A percentile compares a stretch with the other conserved stretches of the same genome.
These are phyloP conservation scores for Palaemon carinicauda DNA, from an alignment of 1,140 invertebrate species.

Conservation along the genomic window DNA sequence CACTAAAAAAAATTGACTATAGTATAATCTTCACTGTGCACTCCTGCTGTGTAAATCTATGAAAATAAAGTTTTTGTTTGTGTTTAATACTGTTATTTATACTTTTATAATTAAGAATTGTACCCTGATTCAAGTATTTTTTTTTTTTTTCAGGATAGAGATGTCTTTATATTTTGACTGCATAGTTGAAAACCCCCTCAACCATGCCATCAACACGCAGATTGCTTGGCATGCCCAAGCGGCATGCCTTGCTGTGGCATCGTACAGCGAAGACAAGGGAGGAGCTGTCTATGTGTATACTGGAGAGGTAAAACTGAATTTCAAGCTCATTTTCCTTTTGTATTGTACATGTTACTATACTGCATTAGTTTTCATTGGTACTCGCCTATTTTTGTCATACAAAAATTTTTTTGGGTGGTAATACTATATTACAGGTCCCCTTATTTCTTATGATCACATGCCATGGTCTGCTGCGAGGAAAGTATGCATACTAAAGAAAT, in stretches of 20 bases:
- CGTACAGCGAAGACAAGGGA: slow-evolving; percentile 85
- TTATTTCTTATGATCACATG: too few species aligned
- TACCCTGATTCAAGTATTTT: background rate
- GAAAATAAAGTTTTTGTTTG: too few species aligned
- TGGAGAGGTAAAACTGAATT: slow-evolving; percentile 72
- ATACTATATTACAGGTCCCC: too few species aligned
- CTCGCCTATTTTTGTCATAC: too few species aligned
- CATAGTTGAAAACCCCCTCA: slow-evolving; percentile 56
- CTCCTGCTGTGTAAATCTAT: too few species aligned
- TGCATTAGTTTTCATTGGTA: too few species aligned
- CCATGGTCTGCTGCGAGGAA: too few species aligned
- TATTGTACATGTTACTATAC: background rate
- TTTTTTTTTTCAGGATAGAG: slow-evolving; percentile 16
- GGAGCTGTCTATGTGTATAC: slow-evolving; percentile 88
- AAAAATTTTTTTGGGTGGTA: too few species aligned
- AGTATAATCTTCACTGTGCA: too few species aligned
- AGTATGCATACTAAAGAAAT: too few species aligned
- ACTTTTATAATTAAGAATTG: background rate
- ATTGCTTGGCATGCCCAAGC: slow-evolving; percentile 81
- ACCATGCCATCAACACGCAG: slow-evolving; percentile 73
- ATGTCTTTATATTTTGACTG: slow-evolving; percentile 58
- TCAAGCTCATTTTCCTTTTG: background rate
- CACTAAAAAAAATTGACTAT: too few species aligned
- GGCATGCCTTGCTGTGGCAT: slow-evolving; percentile 83
- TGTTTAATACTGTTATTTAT: too few species aligned